Percentiles rank a stretch among this genome's conserved stretches.
phyloP scores from a whole-genome alignment of 1,140 invertebrate species.

The Brachystomella parvula region DNA sequence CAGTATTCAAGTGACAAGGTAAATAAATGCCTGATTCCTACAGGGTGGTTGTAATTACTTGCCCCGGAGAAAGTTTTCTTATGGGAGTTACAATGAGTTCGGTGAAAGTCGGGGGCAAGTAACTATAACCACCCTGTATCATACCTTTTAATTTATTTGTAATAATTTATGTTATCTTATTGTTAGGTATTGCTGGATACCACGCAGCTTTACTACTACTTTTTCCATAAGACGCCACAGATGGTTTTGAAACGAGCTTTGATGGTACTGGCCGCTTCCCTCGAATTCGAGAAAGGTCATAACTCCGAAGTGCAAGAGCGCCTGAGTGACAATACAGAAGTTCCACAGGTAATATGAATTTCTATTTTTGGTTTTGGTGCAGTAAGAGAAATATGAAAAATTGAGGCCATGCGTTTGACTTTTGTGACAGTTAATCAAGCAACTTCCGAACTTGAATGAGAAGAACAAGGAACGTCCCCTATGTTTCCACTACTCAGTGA shows the following conservation, averaged over 20 bases:
- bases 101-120: too few species aligned
- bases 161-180: constrained; percentile 2
- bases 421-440: constrained; percentile 79
- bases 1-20: constrained; percentile 90
- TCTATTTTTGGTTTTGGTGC: too few species aligned
- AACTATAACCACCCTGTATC: too few species aligned
- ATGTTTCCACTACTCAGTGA: constrained; percentile 91
- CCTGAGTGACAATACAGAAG: constrained; percentile 88
- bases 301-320: constrained; percentile 91
- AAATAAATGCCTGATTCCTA: too few species aligned
- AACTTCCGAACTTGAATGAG: constrained; percentile 79
- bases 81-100: too few species aligned
- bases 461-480: constrained; percentile 93
- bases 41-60: too few species aligned
- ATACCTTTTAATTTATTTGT: constrained; percentile 40
- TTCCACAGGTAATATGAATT: constrained; percentile 63
- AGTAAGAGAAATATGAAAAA: too few species aligned
- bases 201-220: constrained; percentile 89
- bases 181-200: constrained; percentile 81
- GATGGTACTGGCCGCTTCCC: constrained; percentile 91
- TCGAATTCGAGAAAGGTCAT: constrained; percentile 89
- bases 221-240: constrained; percentile 87
- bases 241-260: constrained; percentile 91
- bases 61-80: too few species aligned
- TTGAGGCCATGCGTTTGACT: constrained; percentile 38